Evolutionary conservation across 2,797 vertebrate genomes (phyloP), one percentile per base, ranked within the genome.

Genomic region (Sternarchorhynchus goeldii): DNA sequence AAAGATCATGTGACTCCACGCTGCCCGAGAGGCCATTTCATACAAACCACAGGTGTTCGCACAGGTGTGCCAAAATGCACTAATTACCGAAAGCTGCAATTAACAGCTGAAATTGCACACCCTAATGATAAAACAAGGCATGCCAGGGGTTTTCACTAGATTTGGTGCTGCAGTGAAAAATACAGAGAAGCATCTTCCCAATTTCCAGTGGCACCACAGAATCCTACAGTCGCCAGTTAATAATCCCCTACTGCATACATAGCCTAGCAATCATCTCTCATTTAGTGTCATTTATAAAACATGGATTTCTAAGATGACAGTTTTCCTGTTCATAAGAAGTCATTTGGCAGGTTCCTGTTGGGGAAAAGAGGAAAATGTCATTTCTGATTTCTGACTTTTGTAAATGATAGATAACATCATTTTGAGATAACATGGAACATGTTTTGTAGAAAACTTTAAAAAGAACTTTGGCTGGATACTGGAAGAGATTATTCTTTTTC

Each of bases 1-100:
- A 67, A 14, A 29, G 21, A 25, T 67, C 20, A 67, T 16, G 5
- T 25, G 7, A 50, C 45, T 12, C 45, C 45, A 50, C 14, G 45
- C 2, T 6, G 6, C 39, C 20, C 25, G 5, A 45, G 64, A 41
- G 39, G 12, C n/a, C 64, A 25, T 45, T 50, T 50, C 1, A 12
- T 4, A 67, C 14, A 16, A 25, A 17, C 63, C 65, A 50, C 65
- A 66, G 64, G 64, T 66, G 64, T 66, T 66, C 36, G 21, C 64
- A 66, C 65, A 67, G 65, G 65, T 67, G 65, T 41, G 21, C 39
- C 16, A 39, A 67, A 67, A 67, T 17, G 21, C 14, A 45, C 39
- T 67, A 50, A 67, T 50, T 67, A 67, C 65, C 14, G 12, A 67
- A 3, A 45, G 16, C 39, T 14, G 55, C 55, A 57, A 21, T 21